These are phyloP conservation scores for Alces alces DNA, from an alignment of 2,113 vertebrate genomes.

Conservation along the genomic window DNA sequence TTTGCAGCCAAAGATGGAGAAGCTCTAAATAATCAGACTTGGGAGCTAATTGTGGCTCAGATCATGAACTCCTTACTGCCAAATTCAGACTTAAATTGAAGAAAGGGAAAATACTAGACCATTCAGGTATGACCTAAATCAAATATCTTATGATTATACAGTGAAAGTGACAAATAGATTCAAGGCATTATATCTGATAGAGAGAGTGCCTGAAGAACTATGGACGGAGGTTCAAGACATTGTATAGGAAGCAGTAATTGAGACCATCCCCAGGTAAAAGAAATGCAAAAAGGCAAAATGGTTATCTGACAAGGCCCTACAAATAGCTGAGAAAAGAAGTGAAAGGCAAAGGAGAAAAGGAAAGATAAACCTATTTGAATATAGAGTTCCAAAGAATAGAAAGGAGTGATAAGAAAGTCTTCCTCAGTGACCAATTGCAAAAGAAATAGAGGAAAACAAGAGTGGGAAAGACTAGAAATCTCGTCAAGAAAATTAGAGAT, in stretches of 20 bases:
- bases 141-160: no score
- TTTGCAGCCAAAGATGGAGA: neutral
- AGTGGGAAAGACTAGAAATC: neutral
- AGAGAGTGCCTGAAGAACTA: neutral
- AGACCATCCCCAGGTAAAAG: neutral
- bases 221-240: neutral
- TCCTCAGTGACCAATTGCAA: neutral
- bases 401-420: neutral
- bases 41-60: neutral
- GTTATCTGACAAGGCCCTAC: neutral
- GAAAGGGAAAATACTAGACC: neutral
- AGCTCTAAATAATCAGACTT: neutral
- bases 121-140: neutral
- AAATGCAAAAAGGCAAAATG: neutral
- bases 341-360: neutral
- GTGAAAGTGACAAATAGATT: neutral
- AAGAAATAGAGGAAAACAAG: neutral
- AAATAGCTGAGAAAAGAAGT: neutral
- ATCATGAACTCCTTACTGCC: neutral
- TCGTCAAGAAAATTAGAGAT: neutral
- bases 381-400: neutral
- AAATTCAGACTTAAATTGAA: neutral
- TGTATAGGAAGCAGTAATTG: neutral
- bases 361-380: neutral
- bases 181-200: neutral